Conservation (phyloP, 2,888 invertebrate species). For the Beris morrisii region DNA sequence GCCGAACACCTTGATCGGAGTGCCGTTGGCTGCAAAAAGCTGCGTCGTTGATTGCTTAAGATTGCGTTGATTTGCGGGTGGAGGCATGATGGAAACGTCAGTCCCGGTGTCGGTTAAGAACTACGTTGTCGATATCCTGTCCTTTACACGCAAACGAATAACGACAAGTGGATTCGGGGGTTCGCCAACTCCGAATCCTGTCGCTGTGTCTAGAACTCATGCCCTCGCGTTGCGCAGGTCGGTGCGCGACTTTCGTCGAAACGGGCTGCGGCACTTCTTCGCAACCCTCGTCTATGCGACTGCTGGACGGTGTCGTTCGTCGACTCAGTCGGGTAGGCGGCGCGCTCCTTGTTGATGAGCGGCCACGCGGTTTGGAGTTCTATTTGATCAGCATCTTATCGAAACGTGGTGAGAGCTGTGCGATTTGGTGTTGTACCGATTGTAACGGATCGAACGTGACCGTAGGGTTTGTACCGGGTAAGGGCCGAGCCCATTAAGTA, state of each 20-base stretch:
- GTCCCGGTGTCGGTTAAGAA: neutral
- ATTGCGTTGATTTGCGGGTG: neutral
- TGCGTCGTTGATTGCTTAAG: neutral
- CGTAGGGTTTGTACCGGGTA: too few relatives aligned
- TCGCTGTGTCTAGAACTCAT: neutral
- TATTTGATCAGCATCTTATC: neutral
- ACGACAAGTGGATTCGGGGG: too few relatives aligned
- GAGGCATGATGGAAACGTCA: neutral
- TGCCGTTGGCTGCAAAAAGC: conserved; percentile 37
- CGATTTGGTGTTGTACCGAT: neutral
- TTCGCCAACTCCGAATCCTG: neutral
- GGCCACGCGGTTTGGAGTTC: neutral
- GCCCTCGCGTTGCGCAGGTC: too few relatives aligned
- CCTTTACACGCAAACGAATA: neutral
- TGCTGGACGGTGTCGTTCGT: neutral
- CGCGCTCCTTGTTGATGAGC: neutral
- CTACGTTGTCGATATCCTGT: neutral
- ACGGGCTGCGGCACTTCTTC: neutral
- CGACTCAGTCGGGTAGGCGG: neutral
- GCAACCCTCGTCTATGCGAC: neutral
- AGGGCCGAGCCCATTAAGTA: too few relatives aligned
- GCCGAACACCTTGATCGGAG: conserved; percentile 38
- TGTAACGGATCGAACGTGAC: too few relatives aligned
- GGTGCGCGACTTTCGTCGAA: neutral
- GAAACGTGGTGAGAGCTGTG: neutral